Evolutionary conservation across 2,888 invertebrate species (phyloP).

Genomic region (Catocala fraxini): DNA sequence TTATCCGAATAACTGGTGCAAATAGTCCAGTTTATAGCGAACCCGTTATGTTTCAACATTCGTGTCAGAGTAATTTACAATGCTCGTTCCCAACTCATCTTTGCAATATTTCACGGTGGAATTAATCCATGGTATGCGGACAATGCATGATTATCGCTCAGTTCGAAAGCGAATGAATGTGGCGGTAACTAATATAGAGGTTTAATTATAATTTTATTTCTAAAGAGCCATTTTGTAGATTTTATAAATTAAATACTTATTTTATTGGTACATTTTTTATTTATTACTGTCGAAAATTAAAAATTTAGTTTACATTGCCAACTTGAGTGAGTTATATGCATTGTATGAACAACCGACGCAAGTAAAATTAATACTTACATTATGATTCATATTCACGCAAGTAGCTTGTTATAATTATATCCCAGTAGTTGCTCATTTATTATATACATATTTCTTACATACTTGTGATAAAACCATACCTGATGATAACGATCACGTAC

Average conservation of each 20-base stretch:
- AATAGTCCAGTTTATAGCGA: conserved; percentile 10
- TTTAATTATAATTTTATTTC: conserved; percentile 24
- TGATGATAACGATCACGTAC: too few species aligned
- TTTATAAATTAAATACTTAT: conserved; percentile 42
- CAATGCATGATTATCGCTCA: conserved; percentile 46
- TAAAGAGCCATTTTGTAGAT: conserved; percentile 46
- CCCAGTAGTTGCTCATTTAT: too few species aligned
- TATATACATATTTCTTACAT: too few species aligned
- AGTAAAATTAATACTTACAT: too few species aligned
- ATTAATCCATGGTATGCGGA: conserved; percentile 50
- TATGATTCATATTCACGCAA: too few species aligned
- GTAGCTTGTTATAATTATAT: too few species aligned
- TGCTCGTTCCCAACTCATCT: conserved; percentile 22
- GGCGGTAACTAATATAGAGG: conserved; percentile 28
- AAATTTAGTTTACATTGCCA: too few species aligned
- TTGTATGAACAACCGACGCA: too few species aligned
- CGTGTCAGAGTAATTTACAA: conserved; percentile 17
- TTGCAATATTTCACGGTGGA: conserved; percentile 42
- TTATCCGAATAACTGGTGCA: conserved; percentile 23
- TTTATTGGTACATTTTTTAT: conserved; percentile 20
- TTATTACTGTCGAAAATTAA: conserved; percentile 3
- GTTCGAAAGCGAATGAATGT: conserved; percentile 57
- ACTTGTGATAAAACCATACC: too few species aligned
- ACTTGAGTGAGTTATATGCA: too few species aligned
- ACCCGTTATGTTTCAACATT: conserved; percentile 6